These are phyloP conservation scores for Drosophila sucinea DNA, from an alignment of 1,140 invertebrate species.

Conservation along the genomic window DNA sequence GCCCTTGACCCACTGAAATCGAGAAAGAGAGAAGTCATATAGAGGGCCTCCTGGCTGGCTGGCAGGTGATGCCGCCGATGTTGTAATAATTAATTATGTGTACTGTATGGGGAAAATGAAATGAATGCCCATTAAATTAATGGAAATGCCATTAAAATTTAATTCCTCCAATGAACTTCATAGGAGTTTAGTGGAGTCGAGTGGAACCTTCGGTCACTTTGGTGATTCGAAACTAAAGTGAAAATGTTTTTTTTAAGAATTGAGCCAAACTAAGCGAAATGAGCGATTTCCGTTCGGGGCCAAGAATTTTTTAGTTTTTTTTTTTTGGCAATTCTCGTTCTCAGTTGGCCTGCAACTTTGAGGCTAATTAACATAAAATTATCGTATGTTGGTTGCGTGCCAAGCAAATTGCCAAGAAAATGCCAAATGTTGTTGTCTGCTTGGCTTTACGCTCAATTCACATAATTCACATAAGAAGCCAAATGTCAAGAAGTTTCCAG, in stretches of 20 bases:
- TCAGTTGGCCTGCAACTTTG: conserved; percentile 37
- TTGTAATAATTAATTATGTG: conserved; percentile 61
- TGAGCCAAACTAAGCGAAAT: conserved; percentile 68
- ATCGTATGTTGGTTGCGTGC: conserved; percentile 59
- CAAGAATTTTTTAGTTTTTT: conserved; percentile 46
- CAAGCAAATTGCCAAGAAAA: conserved; percentile 67
- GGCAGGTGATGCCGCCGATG: conserved; percentile 45
- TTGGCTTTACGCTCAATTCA: conserved; percentile 57
- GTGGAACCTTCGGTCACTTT: conserved; percentile 68
- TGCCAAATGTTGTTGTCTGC: conserved; percentile 52
- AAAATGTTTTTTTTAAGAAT: conserved; percentile 81
- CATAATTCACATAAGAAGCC: conserved; percentile 15
- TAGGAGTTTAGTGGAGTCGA: conserved; percentile 39
- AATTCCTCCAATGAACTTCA: conserved; percentile 70
- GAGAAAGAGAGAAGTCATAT: conserved; percentile 18
- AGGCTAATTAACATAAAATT: conserved; percentile 75
- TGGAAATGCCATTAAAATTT: conserved; percentile 70
- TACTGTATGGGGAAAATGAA: conserved; percentile 62
- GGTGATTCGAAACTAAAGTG: conserved; percentile 60
- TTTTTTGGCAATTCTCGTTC: conserved; percentile 17
- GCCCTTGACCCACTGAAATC: conserved; percentile 76
- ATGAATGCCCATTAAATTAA: conserved; percentile 73
- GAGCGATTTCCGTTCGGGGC: conserved; percentile 70
- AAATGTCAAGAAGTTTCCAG: conserved; percentile 70
- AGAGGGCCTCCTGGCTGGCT: conserved; percentile 40